Evolutionary conservation across 2,113 vertebrate species (phyloP), one percentile per base, ranked within the genome.

Genomic region (Beaufortia kweichowensis): DNA sequence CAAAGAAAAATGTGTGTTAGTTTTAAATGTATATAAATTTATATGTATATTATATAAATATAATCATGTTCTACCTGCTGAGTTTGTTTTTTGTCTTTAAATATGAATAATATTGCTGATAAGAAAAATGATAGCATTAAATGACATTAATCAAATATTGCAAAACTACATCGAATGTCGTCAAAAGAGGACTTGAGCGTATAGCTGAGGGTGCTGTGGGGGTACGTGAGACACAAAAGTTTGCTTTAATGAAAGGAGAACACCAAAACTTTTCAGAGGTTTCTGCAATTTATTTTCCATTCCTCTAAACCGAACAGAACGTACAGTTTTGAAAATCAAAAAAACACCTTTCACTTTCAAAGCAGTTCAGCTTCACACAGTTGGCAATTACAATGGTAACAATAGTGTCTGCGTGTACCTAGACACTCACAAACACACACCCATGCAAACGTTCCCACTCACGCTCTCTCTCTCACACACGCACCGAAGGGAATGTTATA

Each of bases 401-500:
- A 77, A 79, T 77, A 78, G 74, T 64, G 63, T 79, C 26, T 72
- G 70, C 43, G 31, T 82, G 73, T 57, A 66, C 41, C 70, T 63
- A 67, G 72, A 70, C 46, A 48, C 72, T 67, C 62, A 60, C 75
- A 41, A 60, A 48, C 80, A 39, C 26, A 19, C 57, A 26, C 70
- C 23, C 69, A 59, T 59, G 39, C 57, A 80, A 75, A 65, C 48
- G 5, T 15, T 61, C 41, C 28, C 66, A 12, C 50, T 8, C 67
- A 11, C 21, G 0, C 39, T 4, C 79, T 14, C 66, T 19, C 67
- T 15, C 61, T 0, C 72, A 5, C 24, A n/a, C 59, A n/a, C 79
- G 15, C 86, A 79, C 83, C 71, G 75, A 85, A 86, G 86, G 88
- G 88, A 90, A 91, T 90, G 90, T 86, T 83, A 55, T 86, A 86